Percentiles rank a stretch among this genome's conserved stretches.
Conservation (phyloP, 2,113 vertebrate species). For the Perca flavescens region DNA sequence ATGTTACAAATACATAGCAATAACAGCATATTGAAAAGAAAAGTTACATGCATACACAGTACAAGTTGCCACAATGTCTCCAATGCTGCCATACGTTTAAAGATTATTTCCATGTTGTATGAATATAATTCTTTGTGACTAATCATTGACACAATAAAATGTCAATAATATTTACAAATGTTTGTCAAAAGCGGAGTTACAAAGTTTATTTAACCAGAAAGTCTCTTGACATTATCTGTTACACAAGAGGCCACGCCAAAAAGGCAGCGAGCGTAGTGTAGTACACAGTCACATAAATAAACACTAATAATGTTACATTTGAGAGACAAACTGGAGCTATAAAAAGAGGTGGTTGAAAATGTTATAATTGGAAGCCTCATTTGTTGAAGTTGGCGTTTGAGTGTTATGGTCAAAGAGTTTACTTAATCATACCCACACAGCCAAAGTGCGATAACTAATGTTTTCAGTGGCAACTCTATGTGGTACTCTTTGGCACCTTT, state of each 20-base stretch:
- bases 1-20: neutral
- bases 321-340: neutral
- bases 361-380: neutral
- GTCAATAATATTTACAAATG: neutral
- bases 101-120: neutral
- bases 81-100: neutral
- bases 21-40: neutral
- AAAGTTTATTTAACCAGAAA: neutral
- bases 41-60: neutral
- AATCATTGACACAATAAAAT: neutral
- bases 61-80: neutral
- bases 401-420: neutral
- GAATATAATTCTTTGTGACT: neutral
- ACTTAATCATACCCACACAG: neutral
- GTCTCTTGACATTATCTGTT: neutral
- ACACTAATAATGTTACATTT: neutral
- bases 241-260: neutral
- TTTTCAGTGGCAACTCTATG: too few species aligned
- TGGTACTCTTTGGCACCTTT: too few species aligned
- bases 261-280: neutral
- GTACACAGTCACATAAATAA: neutral
- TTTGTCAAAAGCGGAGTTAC: neutral
- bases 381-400: neutral
- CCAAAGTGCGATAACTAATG: too few species aligned
- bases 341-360: neutral